Evolutionary conservation across 92 coral and sea anemone species (phyloP).

Genomic region (Epizoanthus rinbou): DNA sequence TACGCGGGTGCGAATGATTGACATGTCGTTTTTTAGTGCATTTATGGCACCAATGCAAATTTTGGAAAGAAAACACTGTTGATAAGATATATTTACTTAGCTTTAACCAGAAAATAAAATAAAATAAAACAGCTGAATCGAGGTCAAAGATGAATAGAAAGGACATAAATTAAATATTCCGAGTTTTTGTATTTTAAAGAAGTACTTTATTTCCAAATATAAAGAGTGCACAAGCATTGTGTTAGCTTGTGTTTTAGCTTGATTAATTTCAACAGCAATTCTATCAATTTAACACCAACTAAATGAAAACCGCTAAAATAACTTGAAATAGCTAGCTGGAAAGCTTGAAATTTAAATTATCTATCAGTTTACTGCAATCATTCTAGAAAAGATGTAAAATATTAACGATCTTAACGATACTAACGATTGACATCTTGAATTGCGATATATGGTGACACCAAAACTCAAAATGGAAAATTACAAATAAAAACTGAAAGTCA

Average conservation of each 20-base stretch:
- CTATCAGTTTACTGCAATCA: too few species aligned
- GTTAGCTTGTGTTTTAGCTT: background rate
- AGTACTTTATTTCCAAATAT: background rate
- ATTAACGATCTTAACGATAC: too few species aligned
- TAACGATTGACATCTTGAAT: too few species aligned
- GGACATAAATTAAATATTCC: background rate
- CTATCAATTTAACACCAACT: too few species aligned
- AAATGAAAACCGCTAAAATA: too few species aligned
- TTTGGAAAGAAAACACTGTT: background rate
- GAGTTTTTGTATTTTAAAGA: background rate
- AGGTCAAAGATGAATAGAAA: background rate
- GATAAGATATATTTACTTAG: conserved; percentile 9
- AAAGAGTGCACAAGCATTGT: background rate
- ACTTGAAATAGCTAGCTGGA: too few species aligned
- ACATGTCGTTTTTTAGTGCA: background rate
- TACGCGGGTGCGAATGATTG: background rate
- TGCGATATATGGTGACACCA: too few species aligned
- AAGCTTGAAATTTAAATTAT: too few species aligned
- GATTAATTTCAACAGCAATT: too few species aligned
- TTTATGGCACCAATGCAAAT: background rate
- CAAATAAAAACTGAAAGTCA: too few species aligned
- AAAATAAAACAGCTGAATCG: background rate
- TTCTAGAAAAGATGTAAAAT: too few species aligned
- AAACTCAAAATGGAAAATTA: too few species aligned
- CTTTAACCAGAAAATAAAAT: background rate